Evolutionary conservation across 30 jellyfish, hydroid and myxozoan species (phyloP), one percentile per base, ranked within the genome.

Genomic region (Clytia hemisphaerica): DNA sequence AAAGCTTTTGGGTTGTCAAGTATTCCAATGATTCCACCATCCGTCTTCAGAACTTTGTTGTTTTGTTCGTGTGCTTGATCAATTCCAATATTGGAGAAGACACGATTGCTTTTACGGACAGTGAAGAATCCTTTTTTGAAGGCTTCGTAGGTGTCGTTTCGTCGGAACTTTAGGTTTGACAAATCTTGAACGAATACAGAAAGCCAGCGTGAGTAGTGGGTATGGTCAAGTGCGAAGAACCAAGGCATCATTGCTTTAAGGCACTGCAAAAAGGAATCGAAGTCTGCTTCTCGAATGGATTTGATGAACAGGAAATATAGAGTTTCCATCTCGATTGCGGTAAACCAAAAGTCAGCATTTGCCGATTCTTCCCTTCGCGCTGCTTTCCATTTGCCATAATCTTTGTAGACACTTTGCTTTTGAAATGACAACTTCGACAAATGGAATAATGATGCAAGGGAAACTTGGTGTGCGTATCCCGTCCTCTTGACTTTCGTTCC

Each of bases 31-130:
- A 85, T 75, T n/a, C 87, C 78, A 26, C 93, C 87, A 16, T 78
- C 93, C 1, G 37, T 49, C 27, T 78, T 68, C 28, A 78, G 67
- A 4, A 54, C 6, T 50, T 65, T 50, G 37, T 68, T 78, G 64
- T 78, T 78, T 57, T 78, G 93, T 37, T 77, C 76, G 36, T 77
- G 82, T 4, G 91, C 91, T 53, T 77, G 82, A 58, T 78, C 85
- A 5, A 71, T 67, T 1, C 68, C 71, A 4, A 66, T 51, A 4
- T 42, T 26, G 5, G 85, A 78, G 4, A 78, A 75, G 34, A 1
- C 38, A 21, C 65, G 12, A 46, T 44, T 61, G 1, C 75, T 75
- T 28, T 75, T 75, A 9, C 45, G 42, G 9, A 37, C 36, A 1
- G 66, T 58, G 54, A 74, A 75, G 32, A 45, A 4, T 31, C 82